Percentiles rank a stretch among this genome's conserved stretches.
Evolutionary conservation across 2,888 invertebrate genomes (phyloP).

Genomic region (Cremastobaeus sp.): DNA sequence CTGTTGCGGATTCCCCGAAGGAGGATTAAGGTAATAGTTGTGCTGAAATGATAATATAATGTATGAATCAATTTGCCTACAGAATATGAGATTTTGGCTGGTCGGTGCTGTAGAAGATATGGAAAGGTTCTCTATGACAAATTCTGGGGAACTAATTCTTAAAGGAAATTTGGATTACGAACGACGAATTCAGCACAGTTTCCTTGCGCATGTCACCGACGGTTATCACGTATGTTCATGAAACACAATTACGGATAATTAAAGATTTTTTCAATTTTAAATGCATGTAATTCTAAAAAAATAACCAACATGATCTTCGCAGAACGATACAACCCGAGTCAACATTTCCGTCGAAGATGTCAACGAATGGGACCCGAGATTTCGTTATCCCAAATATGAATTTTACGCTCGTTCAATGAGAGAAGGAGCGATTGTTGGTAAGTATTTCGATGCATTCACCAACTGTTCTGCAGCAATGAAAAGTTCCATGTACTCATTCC

Average conservation of each 20-base stretch:
- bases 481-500: not conserved
- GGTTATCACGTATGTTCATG: constrained; percentile 81
- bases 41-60: not conserved
- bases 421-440: constrained; percentile 74
- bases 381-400: constrained; percentile 92
- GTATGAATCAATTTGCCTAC: constrained; percentile 61
- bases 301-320: constrained; percentile 44
- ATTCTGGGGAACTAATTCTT: constrained; percentile 88
- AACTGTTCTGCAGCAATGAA: too few relatives aligned
- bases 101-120: constrained; percentile 86
- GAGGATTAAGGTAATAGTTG: not conserved
- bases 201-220: constrained; percentile 91
- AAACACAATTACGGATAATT: not conserved
- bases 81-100: constrained; percentile 85
- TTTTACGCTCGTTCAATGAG: constrained; percentile 79
- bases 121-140: constrained; percentile 87
- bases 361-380: constrained; percentile 96
- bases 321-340: constrained; percentile 92
- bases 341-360: constrained; percentile 90
- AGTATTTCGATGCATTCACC: too few relatives aligned
- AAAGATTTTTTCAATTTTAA: not conserved
- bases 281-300: not conserved
- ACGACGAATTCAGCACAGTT: constrained; percentile 83
- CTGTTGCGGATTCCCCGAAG: not conserved
- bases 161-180: constrained; percentile 89